A percentile compares a stretch with the other conserved stretches of the same genome.
Evolutionary conservation across 2,113 vertebrate genomes (phyloP).

Genomic region (Apistogramma diplotaenia): DNA sequence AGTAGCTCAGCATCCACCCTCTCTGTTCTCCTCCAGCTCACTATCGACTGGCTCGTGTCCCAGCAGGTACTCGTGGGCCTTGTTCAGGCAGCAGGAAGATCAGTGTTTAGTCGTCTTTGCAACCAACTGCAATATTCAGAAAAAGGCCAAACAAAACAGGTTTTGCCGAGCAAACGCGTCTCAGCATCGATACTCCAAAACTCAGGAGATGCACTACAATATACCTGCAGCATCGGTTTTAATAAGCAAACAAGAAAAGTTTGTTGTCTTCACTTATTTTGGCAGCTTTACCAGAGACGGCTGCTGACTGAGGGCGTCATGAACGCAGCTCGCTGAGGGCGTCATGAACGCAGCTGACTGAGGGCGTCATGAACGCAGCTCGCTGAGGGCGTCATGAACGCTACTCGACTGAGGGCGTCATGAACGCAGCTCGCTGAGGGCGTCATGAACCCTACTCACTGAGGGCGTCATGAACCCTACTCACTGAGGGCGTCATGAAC

Average conservation of each 20-base stretch:
- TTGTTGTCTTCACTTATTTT: background rate
- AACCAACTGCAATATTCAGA: background rate
- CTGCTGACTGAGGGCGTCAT: no score
- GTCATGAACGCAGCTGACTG: no score
- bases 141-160: background rate
- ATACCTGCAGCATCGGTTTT: background rate
- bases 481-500: no score
- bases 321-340: no score
- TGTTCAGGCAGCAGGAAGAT: background rate
- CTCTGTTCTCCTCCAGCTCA: background rate
- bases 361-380: no score
- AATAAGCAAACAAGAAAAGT: background rate
- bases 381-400: no score
- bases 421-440: no score
- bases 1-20: background rate
- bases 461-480: no score
- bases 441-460: no score
- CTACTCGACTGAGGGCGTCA: no score
- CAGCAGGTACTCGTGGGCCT: background rate
- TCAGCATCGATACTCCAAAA: background rate
- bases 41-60: background rate
- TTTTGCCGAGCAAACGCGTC: background rate
- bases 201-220: background rate
- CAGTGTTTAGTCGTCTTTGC: background rate
- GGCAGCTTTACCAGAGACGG: no score